Base-by-base conservation (phyloP, 2,113 vertebrate species). In the Sinocyclocheilus rhinocerous region DNA sequence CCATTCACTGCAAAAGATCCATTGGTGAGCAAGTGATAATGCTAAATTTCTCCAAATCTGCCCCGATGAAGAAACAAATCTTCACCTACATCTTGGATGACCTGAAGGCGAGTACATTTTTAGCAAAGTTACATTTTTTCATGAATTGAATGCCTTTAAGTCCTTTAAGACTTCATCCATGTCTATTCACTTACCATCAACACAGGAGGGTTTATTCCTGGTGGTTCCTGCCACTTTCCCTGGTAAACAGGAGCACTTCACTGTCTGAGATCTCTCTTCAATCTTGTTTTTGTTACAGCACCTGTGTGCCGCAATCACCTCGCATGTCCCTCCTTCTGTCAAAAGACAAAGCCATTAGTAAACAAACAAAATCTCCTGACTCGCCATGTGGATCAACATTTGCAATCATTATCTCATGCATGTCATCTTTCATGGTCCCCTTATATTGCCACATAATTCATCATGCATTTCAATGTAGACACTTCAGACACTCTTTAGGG, bases 261-360 rank as follows among this genome's bases (percentile, higher is more conserved):
- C 95, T 0, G 95, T 96, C 92, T 96, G 96, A 15, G 95, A 96
- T 48, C 95, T 92, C 91, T 96, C 95, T 92, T 96, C 96, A 29
- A 96, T 96, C 9, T 94, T 93, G 87, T 96, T 96, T 90, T 94
- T 95, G 92, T 96, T 96, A 81, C 96, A 96, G 93, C 96, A 96
- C 88, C 96, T 93, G 90, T 95, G 95, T 76, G 95, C 94, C 13
- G 95, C 95, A 57, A 96, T 94, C 89, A 96, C 95, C 89, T 96
- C 95, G 69, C 96, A 96, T 50, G 94, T 96, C 78, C 96, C 96
- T 29, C 95, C 95, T 87, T 93, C 95, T 96, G 92, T 80, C 87
- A 76, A 90, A 86, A 87, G n/a, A 85, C 8, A 78, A 63, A 83
- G 22, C n/a, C n/a, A 65, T 85, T 82, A 86, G 85, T 67, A 86